Evolutionary conservation across 2,888 invertebrate species (phyloP), one percentile per base, ranked within the genome.

Genomic region (Hylaea fasciaria): DNA sequence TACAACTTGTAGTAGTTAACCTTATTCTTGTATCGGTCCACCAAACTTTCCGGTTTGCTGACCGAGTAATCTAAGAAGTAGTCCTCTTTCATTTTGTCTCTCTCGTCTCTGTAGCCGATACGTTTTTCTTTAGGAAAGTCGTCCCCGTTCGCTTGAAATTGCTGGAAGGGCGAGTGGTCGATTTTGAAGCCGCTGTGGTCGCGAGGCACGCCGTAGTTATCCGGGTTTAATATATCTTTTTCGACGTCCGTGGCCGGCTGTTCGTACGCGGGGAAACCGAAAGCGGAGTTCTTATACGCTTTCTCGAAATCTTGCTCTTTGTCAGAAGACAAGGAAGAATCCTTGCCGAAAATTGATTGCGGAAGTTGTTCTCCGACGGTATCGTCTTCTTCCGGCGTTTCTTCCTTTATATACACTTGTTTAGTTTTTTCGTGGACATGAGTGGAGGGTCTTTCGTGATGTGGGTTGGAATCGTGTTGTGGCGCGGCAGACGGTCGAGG

Each of bases 231-330:
- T 46, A 88, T 84, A 14, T 87, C 83, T 62, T 85, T 88, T 68
- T 90, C 91, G 9, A 69, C 58, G 22, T 88, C 85, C 12, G 14
- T 14, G 11, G 73, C 65, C 0, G 80, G 65, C 44, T 82, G 76
- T 12, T 82, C 79, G 51, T 82, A 91, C 0, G 86, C 87, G 13
- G 89, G 89, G 60, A 92, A 93, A 7, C 91, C 92, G 53, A 80
- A 78, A 0, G 92, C 91, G 13, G 92, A 83, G 53, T 90, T 78
- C 72, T 89, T 85, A 55, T 92, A 93, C 2, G 86, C 87, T 49
- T 86, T 87, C 66, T 92, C 91, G 67, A 92, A 93, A 63, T 90
- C 86, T 71, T 92, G 85, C 70, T 93, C 92, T 44, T 79, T 87
- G 52, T 91, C 87, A 67, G 86, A n/a, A n/a, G n/a, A n/a, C n/a